Base-by-base conservation (phyloP, 2,888 invertebrate species). In the Drosophila meridionalis region DNA sequence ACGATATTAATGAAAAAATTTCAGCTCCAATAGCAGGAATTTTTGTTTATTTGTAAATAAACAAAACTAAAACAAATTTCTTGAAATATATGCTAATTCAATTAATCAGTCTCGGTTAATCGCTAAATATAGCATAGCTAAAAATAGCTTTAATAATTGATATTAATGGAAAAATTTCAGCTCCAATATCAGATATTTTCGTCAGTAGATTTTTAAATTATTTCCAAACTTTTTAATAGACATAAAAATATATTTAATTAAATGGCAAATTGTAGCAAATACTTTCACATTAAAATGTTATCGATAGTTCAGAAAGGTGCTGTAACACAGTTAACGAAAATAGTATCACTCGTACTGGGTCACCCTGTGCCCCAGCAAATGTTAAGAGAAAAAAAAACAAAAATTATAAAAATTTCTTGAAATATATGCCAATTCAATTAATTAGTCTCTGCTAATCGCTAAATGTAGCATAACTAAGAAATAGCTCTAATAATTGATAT, bases 401-500 rank as follows among this genome's bases (percentile, higher is more conserved):
- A 32, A 9, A 2, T n/a, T 2, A 50, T 28, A 8, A 14, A 50
- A 32, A 9, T 50, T 9, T 9, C 9, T 11, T 11, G 3, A 34
- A 34, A 34, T 9, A 3, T 48, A 12, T 11, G 48, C 28, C 14
- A 40, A 28, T 14, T 36, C 14, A 40, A 28, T 55, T 28, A 55
- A 28, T 28, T 1, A 1, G 28, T 4, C 30, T 50, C 9, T 0
- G 5, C n/a, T 11, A 34, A 14, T 6, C 28, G 28, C 3, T 6
- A 26, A 38, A n/a, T 14, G 20, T 11, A 42, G 32, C 61, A 14
- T 32, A 34, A 7, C n/a, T 38, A 20, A 28, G 34, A 12, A 55
- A 50, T 32, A 3, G n/a, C 14, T 34, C 14, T 34, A 20, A 26
- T 61, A 52, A 52, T 53, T 55, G 26, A 55, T n/a, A 55, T 55